Conservation (phyloP, 2,888 invertebrate species). For the Linnaemya vulpina region DNA sequence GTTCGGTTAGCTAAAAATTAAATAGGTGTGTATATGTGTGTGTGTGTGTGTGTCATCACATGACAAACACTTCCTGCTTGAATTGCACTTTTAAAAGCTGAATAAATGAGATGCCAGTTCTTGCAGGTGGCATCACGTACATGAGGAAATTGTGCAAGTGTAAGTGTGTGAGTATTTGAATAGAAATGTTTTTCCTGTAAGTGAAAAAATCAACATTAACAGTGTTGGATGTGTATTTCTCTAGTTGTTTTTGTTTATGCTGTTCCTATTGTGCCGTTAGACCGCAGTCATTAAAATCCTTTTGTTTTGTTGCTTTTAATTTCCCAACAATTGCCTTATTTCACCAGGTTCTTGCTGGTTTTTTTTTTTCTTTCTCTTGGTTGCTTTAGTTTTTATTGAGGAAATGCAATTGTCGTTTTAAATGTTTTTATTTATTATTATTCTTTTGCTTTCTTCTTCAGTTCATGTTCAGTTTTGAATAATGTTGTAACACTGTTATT, state of each 20-base stretch:
- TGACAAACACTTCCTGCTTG: too few relatives aligned
- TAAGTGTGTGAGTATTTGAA: conserved; percentile 48
- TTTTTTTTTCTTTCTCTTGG: conserved; percentile 37
- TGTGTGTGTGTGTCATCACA: too few relatives aligned
- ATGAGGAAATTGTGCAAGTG: conserved; percentile 9
- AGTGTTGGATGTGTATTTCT: conserved; percentile 37
- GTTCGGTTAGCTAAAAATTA: too few relatives aligned
- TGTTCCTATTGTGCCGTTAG: conserved; percentile 61
- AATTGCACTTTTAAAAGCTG: background rate
- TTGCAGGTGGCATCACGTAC: conserved; percentile 25
- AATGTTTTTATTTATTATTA: conserved; percentile 64
- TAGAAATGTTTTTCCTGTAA: conserved; percentile 66
- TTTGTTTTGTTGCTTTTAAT: conserved; percentile 71
- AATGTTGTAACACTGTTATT: conserved; percentile 47
- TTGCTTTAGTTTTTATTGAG: conserved; percentile 66
- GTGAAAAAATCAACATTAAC: conserved; percentile 58
- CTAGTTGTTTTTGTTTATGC: conserved; percentile 19
- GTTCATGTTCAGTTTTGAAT: conserved; percentile 44
- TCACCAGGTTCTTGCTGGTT: conserved; percentile 54
- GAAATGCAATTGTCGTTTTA: conserved; percentile 72
- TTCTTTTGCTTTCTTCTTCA: conserved; percentile 45
- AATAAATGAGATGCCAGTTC: background rate
- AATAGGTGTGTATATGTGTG: too few relatives aligned
- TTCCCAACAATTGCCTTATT: conserved; percentile 71
- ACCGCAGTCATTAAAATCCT: conserved; percentile 69